Base-by-base conservation (phyloP, 2,888 invertebrate species). In the Euproctis similis region DNA sequence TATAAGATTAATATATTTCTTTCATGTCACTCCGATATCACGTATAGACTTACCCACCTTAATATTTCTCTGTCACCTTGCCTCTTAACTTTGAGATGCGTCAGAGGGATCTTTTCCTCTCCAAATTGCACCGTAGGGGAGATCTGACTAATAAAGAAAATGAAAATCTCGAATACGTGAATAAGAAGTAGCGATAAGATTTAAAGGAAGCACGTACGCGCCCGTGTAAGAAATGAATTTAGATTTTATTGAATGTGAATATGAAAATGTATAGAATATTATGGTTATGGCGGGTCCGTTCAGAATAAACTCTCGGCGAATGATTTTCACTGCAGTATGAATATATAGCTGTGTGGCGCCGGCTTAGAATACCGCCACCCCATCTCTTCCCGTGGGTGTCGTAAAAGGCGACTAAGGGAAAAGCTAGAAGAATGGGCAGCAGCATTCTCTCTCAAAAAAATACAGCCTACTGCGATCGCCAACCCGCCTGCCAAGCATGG, bases 81-180 rank as follows among this genome's bases (percentile, higher is more conserved):
- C 53, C 64, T 61, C 70, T 76, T 67, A 74, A 76, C 74, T 73
- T 58, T 48, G 46, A 43, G 47, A 54, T 50, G 43, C 50, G 59
- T 56, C 58, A 46, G 57, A 72, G 73, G 59, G 69, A 65, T 61
- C 70, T 75, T 63, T 14, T 59, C 59, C 67, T 48, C 39, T 56
- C 59, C 58, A 67, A 72, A 74, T 71, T 66, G 66, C 59, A 51
- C 60, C 55, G 51, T 50, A 47, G 68, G 71, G 71, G 71, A 60
- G 65, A 52, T 63, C 61, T 70, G 74, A 77, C 77, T 78, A 76
- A 75, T 72, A 76, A 70, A 72, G 63, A 65, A 72, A 72, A 71
- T 70, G 73, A 70, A 69, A 72, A 66, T 60, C 53, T 55, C 50
- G 44, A 53, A 42, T 42, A 54, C 47, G 39, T 36, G 47, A 41